phyloP scores from a whole-genome alignment of 2,888 invertebrate species.

The Spodoptera picta region DNA sequence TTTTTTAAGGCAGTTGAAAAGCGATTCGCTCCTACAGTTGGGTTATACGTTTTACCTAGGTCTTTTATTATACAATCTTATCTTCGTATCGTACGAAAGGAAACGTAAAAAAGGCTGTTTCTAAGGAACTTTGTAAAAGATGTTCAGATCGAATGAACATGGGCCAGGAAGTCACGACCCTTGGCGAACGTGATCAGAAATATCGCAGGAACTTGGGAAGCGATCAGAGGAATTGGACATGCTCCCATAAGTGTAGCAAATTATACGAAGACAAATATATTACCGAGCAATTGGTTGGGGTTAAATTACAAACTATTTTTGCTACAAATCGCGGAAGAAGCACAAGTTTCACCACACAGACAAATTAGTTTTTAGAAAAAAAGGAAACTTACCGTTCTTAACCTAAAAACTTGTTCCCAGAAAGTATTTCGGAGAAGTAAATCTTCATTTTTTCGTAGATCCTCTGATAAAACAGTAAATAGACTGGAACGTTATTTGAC shows the following conservation, averaged over 20 bases:
- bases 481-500: too few species aligned
- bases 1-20: constrained; percentile 11
- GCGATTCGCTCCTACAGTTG: constrained; percentile 11
- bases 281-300: neutral
- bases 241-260: constrained; percentile 7
- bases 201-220: constrained; percentile 10
- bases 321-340: neutral
- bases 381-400: too few species aligned
- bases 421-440: too few species aligned
- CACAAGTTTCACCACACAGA: too few species aligned
- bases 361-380: too few species aligned
- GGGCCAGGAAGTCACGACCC: constrained; percentile 29
- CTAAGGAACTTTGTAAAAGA: constrained; percentile 26
- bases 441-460: too few species aligned
- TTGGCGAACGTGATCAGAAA: constrained; percentile 35
- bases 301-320: neutral
- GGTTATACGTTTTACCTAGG: constrained; percentile 1
- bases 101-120: constrained; percentile 19
- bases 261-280: neutral
- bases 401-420: too few species aligned
- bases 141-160: constrained; percentile 8
- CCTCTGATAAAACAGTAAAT: too few species aligned
- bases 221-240: constrained; percentile 2
- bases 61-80: constrained; percentile 19
- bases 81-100: constrained; percentile 1